Evolutionary conservation across 2,888 invertebrate genomes (phyloP), one percentile per base, ranked within the genome.

Genomic region (Oscheius sp.): DNA sequence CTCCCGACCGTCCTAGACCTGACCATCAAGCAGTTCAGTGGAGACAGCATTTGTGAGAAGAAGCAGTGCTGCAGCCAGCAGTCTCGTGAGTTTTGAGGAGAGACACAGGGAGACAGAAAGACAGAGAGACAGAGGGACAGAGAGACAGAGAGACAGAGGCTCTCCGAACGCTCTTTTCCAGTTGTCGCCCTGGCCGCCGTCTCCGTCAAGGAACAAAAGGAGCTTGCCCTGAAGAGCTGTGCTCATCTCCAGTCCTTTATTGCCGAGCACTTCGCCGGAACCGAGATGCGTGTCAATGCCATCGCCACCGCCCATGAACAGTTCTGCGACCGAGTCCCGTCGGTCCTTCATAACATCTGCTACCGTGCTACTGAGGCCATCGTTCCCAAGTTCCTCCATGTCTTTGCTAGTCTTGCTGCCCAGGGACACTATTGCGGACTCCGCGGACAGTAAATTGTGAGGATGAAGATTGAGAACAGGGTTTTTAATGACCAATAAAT

Each of bases 1-100:
- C 81, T 79, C 5, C 85, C 84, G 13, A 82, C 86, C n/a, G 82
- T 85, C 13, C 79, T 74, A 11, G 70, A 70, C 70, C 82, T 86
- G 86, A 84, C 86, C 1, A 70, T 84, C 59, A 70, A 78, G 35
- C 86, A 86, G 70, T 62, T 83, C 33, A 81, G 73, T 21, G 65
- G 81, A 11, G 59, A 79, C 4, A 77, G 74, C 13, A 57, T 84
- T 9, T 86, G 86, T 70, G 53, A 58, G 33, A 63, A 59, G 21
- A 42, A 47, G 50, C 48, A 74, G 29, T 1, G n/a, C 51, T 74
- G 74, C 53, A 59, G 70, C 37, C 1, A 5, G 0, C 1, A n/a
- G n/a, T 74, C 74, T 9, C 3, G 74, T 74, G 2, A 35, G 51
- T 42, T 13, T 32, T 21, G 21, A 21, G 21, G 21, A 21, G 21